Conservation (phyloP, 1,140 invertebrate species). For the Euura lappo region DNA sequence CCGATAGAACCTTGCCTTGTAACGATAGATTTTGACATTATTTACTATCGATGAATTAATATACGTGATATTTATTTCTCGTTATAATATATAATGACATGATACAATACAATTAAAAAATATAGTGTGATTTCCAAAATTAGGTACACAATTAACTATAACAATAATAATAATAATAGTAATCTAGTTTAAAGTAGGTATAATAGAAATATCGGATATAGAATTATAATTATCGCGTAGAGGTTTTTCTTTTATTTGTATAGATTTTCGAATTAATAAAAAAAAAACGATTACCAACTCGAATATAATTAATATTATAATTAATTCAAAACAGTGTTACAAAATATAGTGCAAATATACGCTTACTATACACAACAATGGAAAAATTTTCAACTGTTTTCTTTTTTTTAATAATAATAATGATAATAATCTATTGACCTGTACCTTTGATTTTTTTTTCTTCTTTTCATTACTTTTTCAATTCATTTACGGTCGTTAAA, state of each 20-base stretch:
- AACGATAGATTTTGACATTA: no score
- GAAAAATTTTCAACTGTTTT: slow-evolving; percentile 21
- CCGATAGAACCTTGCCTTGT: no score
- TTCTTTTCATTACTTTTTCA: slow-evolving; percentile 15
- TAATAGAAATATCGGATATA: slow-evolving; percentile 32
- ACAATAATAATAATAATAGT: slow-evolving; percentile 31
- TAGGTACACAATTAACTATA: slow-evolving; percentile 23
- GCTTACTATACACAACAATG: slow-evolving; percentile 51
- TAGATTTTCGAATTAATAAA: neutral
- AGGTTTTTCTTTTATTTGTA: neutral
- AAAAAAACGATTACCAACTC: slow-evolving; percentile 12
- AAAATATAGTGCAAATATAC: slow-evolving; percentile 57
- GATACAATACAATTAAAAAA: slow-evolving; percentile 59
- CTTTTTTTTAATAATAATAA: neutral
- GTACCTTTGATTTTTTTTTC: slow-evolving; percentile 11
- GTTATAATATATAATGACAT: slow-evolving; percentile 44
- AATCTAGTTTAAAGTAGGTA: slow-evolving; percentile 37
- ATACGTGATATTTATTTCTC: slow-evolving; percentile 38
- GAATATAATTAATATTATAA: slow-evolving; percentile 34
- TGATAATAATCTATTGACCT: slow-evolving; percentile 3
- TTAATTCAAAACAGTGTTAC: slow-evolving; percentile 48
- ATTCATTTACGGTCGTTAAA: slow-evolving; percentile 1
- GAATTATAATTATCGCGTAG: slow-evolving; percentile 34
- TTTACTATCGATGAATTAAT: slow-evolving; percentile 7
- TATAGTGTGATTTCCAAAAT: slow-evolving; percentile 55